Percentiles rank a stretch among this genome's conserved stretches.
Conservation (phyloP, 1,140 invertebrate species). For the Cotesia glomerata region DNA sequence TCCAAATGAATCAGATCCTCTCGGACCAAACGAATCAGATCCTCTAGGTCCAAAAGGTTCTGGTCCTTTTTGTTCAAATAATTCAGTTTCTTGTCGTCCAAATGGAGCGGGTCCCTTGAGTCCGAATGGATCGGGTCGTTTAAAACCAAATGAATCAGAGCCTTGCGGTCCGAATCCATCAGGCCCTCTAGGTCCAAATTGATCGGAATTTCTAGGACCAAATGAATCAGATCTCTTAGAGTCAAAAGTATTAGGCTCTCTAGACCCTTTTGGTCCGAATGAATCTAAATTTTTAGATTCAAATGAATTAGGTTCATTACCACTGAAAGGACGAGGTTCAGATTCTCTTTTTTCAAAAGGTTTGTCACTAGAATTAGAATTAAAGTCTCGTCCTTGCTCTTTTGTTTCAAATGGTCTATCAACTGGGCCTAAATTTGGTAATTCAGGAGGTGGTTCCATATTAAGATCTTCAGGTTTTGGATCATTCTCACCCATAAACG, state of each 20-base stretch:
- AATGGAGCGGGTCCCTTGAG: constrained; percentile 8
- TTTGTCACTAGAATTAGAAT: neutral
- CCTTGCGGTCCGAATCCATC: neutral
- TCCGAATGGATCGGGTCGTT: constrained; percentile 27
- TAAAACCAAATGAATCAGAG: constrained; percentile 26
- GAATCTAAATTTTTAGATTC: neutral
- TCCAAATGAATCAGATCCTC: constrained; percentile 14
- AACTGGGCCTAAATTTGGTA: constrained; percentile 52
- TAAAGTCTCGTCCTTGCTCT: neutral
- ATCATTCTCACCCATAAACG: constrained; percentile 59
- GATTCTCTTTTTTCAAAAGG: neutral
- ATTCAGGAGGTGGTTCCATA: constrained; percentile 57
- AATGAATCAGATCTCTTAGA: constrained; percentile 22
- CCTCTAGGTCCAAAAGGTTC: neutral
- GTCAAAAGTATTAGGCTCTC: neutral
- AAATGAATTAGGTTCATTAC: neutral
- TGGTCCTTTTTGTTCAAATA: neutral
- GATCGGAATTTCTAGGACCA: constrained; percentile 14
- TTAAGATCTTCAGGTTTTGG: constrained; percentile 56
- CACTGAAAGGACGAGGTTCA: neutral
- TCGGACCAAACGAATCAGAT: neutral
- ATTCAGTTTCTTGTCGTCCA: neutral
- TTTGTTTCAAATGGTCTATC: constrained; percentile 12
- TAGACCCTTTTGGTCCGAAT: constrained; percentile 9
- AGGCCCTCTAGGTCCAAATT: constrained; percentile 6